Conservation (phyloP, 2,113 vertebrate genomes). For the Anolis carolinensis region DNA sequence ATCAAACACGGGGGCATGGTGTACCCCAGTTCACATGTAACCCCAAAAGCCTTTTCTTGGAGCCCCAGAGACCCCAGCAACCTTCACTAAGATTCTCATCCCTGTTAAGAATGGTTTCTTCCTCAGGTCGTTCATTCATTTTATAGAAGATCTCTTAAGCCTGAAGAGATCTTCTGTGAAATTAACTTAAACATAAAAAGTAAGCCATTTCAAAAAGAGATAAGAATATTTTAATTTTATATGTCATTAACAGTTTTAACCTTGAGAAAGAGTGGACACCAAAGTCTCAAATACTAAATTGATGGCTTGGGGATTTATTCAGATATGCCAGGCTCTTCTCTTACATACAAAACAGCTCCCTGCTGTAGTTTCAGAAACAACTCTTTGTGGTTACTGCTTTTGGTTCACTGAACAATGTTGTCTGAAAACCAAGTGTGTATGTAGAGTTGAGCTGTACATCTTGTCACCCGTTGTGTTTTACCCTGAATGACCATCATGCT, state of each 20-base stretch:
- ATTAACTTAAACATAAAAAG: conserved; percentile 26
- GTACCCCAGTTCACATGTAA: no score
- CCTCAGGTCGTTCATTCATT: no score
- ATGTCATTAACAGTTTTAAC: conserved; percentile 29
- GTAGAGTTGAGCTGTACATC: conserved; percentile 10
- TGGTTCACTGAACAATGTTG: conserved; percentile 73
- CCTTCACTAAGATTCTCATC: no score
- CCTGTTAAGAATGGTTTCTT: no score
- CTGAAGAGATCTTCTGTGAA: neutral
- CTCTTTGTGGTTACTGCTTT: conserved; percentile 54
- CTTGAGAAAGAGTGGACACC: neutral
- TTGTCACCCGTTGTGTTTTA: conserved; percentile 44
- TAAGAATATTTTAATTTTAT: conserved; percentile 37
- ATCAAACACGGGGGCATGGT: no score
- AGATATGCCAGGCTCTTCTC: conserved; percentile 7
- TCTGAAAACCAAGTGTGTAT: conserved; percentile 56
- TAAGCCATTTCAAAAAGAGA: conserved; percentile 57
- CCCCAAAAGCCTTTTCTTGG: no score
- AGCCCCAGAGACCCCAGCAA: no score
- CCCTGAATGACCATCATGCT: conserved; percentile 51
- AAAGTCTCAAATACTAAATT: conserved; percentile 14
- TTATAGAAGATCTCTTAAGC: no score
- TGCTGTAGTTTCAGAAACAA: no score
- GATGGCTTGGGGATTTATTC: conserved; percentile 47
- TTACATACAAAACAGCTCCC: neutral